Percentiles rank a stretch among this genome's conserved stretches.
Conservation (phyloP, 2,113 vertebrate genomes). For the Conger conger region DNA sequence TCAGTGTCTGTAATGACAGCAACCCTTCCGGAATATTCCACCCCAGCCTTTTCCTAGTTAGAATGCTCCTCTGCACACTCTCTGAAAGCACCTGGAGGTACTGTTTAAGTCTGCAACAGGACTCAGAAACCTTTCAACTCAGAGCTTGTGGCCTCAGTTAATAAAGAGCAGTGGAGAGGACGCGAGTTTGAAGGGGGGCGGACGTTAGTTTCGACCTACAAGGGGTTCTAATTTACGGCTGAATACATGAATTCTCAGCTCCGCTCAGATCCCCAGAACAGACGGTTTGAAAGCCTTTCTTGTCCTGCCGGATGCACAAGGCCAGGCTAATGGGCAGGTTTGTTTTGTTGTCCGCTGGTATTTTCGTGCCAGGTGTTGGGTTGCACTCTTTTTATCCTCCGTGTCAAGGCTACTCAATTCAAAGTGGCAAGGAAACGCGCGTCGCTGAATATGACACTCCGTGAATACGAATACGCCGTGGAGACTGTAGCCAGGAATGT, state of each 20-base stretch:
- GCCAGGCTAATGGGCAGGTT: neutral
- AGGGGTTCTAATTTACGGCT: neutral
- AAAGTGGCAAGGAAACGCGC: neutral
- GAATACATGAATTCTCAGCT: neutral
- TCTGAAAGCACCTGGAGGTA: too few species aligned
- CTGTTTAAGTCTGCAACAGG: too few species aligned
- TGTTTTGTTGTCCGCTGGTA: neutral
- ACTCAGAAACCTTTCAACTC: too few species aligned
- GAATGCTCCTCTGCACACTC: too few species aligned
- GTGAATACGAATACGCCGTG: neutral
- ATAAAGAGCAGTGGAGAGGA: too few species aligned
- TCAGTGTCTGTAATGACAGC: too few species aligned
- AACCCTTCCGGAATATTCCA: too few species aligned
- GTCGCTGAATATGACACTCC: neutral
- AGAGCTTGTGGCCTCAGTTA: too few species aligned
- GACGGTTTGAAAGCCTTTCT: neutral
- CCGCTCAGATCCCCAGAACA: neutral
- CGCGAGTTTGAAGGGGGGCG: neutral
- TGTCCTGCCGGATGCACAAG: neutral
- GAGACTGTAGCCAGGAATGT: neutral
- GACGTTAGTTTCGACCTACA: too few species aligned
- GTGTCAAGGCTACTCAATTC: neutral
- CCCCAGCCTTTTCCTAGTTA: too few species aligned
- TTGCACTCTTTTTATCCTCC: conserved; percentile 1
- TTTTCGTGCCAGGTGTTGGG: neutral